Base-by-base conservation (phyloP, 2,797 vertebrate genomes). In the Sparidentex hasta region DNA sequence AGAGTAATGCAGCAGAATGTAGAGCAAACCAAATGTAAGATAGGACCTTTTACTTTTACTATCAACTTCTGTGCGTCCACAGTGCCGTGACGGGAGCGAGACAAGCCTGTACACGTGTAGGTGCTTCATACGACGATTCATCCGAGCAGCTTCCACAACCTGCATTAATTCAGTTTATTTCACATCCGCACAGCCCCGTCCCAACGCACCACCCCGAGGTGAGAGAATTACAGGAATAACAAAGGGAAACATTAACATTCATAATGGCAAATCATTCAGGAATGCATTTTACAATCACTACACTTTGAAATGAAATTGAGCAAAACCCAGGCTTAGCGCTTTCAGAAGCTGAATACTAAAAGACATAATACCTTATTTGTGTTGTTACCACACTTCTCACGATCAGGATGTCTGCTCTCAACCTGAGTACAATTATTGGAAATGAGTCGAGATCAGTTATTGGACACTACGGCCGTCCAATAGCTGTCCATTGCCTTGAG, bases 151-250 rank as follows among this genome's bases (percentile, higher is more conserved):
- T 70, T 74, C 23, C 23, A 74, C 63, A 78, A 16, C 62, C 27
- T 71, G 27, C 48, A 82, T 88, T 75, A 72, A 65, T 84, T 83
- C 41, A 69, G 25, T 91, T 75, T 85, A 83, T 86, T 85, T 84
- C 69, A 72, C 74, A 61, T 76, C 54, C 11, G 54, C 51, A 46
- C 48, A 78, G 57, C 29, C 6, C 62, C 58, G 38, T 55, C 27
- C 27, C 20, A 64, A 81, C 61, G 58, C 46, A 44, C 55, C 52
- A 47, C 33, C 43, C 38, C 1, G 33, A 72, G 84, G 62, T 56
- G 23, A 62, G 38, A 18, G 43, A 47, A 62, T 54, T 14, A 65
- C 17, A 48, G 18, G 23, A 52, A 52, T 18, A 65, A 65, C 63
- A 55, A 58, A 80, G 61, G 48, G 55, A 76, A 63, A 20, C 57